Evolutionary conservation across 2,888 invertebrate genomes (phyloP).

Genomic region (Digitonthophagus gazella): DNA sequence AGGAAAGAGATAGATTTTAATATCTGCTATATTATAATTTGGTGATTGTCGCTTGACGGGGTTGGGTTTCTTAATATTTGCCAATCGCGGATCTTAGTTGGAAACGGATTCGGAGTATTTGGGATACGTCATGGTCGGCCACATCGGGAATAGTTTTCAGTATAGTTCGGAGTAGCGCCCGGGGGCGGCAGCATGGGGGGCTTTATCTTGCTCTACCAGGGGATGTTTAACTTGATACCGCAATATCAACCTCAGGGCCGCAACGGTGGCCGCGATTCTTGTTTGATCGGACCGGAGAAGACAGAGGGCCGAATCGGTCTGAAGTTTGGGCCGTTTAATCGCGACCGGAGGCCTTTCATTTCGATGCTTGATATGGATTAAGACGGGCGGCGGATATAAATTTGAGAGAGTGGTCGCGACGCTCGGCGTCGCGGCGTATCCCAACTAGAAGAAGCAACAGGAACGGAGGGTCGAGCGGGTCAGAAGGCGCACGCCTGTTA

Average conservation of each 20-base stretch:
- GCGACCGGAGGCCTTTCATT: slow-evolving; percentile 10
- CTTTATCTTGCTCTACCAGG: slow-evolving; percentile 48
- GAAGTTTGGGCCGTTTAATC: slow-evolving; percentile 4
- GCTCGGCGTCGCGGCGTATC: slow-evolving; percentile 44
- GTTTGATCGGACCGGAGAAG: slow-evolving; percentile 27
- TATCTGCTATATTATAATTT: background rate
- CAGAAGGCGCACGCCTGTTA: slow-evolving; percentile 54
- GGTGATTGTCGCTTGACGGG: background rate
- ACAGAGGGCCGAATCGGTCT: slow-evolving; percentile 20
- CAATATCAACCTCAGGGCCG: slow-evolving; percentile 35
- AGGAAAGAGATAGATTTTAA: background rate
- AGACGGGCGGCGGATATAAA: slow-evolving; percentile 23
- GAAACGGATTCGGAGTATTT: slow-evolving; percentile 8
- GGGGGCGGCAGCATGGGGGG: slow-evolving; percentile 43
- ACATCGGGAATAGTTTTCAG: slow-evolving; percentile 43
- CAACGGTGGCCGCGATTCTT: slow-evolving; percentile 29
- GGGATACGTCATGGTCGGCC: slow-evolving; percentile 28
- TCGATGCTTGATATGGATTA: slow-evolving; percentile 24
- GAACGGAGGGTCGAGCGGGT: slow-evolving; percentile 52
- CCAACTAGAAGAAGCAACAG: slow-evolving; percentile 52
- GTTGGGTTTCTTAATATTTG: slow-evolving; percentile 3
- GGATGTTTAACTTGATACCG: slow-evolving; percentile 49
- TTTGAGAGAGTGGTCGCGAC: slow-evolving; percentile 32
- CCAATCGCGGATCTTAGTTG: background rate
- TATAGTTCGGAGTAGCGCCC: slow-evolving; percentile 44